Evolutionary conservation across 2,113 vertebrate genomes (phyloP).

Genomic region (Speoplatyrhinus poulsoni): DNA sequence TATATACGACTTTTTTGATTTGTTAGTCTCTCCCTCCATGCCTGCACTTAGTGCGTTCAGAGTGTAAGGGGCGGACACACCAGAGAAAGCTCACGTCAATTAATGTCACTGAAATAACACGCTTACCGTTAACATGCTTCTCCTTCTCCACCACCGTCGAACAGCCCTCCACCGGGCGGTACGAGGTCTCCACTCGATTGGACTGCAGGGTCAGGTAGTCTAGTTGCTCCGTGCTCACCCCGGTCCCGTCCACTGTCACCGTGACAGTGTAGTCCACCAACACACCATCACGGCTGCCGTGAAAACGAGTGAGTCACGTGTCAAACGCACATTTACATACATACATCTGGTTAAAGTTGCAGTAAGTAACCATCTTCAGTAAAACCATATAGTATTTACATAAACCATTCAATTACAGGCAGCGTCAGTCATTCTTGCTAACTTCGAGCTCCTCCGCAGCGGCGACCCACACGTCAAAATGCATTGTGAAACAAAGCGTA

Average conservation of each 20-base stretch:
- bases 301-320: conserved; percentile 1
- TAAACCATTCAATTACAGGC: too few relatives aligned
- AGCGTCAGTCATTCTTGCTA: too few relatives aligned
- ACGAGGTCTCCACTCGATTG: conserved; percentile 87
- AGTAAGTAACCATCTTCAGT: too few relatives aligned
- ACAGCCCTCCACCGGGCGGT: conserved; percentile 75
- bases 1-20: too few relatives aligned
- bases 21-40: too few relatives aligned
- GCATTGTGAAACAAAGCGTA: too few relatives aligned
- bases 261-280: conserved; percentile 84
- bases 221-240: conserved; percentile 83
- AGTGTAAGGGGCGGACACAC: too few relatives aligned
- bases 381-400: too few relatives aligned
- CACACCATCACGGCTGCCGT: conserved; percentile 71
- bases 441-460: too few relatives aligned
- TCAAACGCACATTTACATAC: not conserved
- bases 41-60: too few relatives aligned
- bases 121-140: conserved; percentile 78
- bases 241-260: conserved; percentile 77
- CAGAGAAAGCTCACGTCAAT: too few relatives aligned
- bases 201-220: conserved; percentile 88
- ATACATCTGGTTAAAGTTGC: not conserved
- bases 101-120: not conserved
- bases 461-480: too few relatives aligned
- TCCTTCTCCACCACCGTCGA: conserved; percentile 78